Evolutionary conservation across 2,888 invertebrate species (phyloP), one percentile per base, ranked within the genome.

Genomic region (Stenolophus ochropezus): DNA sequence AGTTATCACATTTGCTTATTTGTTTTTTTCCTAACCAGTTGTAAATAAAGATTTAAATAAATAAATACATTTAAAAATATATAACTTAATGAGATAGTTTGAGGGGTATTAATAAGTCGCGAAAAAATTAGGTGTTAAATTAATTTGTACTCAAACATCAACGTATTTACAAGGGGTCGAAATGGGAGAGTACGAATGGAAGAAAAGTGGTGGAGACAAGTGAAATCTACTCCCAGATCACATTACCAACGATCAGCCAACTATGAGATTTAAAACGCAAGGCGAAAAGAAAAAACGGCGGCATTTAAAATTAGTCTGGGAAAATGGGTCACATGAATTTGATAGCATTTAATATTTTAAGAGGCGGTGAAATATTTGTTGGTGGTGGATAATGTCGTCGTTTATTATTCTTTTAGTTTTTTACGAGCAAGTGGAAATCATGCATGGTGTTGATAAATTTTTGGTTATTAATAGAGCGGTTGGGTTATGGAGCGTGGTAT

Each of bases 161-260:
- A n/a, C n/a, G n/a, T n/a, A 11, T 42, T 42, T 42, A 0, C 6
- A 42, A 1, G 4, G 4, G 33, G 0, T 11, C 33, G 33, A 42
- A 42, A 42, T 11, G 11, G 33, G 8, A 8, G 8, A 11, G 33
- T 42, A 1, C 11, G 11, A 8, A 4, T 42, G 8, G 8, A 42
- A 42, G 11, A 42, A 6, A 42, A 3, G n/a, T 42, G 11, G 1
- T 6, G 4, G 11, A 42, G 33, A 42, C 33, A 42, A 42, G 11
- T 42, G 33, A 42, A 42, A 42, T 42, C 33, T 42, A 42, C 33
- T 42, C 33, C 33, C 33, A 27, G 58, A 61, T 61, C 61, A 23
- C 61, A 61, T 61, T 61, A 61, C 27, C 61, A 23, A 25, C 27
- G 61, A 61, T 61, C 61, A 61, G 61, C 61, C 25, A 61, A 61